Base-by-base conservation (phyloP, 2,797 vertebrate genomes). In the Hypotaenidia okinawae region DNA sequence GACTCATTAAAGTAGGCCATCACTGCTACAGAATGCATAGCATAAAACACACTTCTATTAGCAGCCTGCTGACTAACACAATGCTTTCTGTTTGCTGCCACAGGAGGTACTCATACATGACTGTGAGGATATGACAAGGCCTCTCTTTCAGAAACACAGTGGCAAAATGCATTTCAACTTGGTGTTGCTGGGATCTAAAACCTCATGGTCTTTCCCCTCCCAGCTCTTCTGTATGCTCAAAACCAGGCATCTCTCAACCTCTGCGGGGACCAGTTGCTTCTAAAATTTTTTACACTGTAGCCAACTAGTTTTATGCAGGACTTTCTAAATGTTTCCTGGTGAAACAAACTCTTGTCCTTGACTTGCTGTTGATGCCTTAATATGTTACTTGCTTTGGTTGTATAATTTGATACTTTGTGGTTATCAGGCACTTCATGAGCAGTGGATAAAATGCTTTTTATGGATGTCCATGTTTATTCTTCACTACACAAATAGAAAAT, bases 11-110 rank as follows among this genome's bases (percentile, higher is more conserved):
- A 89, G 45, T n/a, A 62, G 72, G 79, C 80, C 16, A 28, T 57
- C 19, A 4, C 10, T 0, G 67, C 89, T 80, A 6, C 66, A 58
- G 76, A 92, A 49, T 9, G 43, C 2, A 1, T 24, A 63, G 51
- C 66, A 62, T 73, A 62, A 81, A 91, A 61, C 82, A 37, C 4
- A 32, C 80, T 73, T 88, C 83, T 96, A 70, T 93, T 79, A 16
- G 45, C 83, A 82, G 87, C 83, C 89, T 82, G 79, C 91, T 89
- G 90, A 37, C 80, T 59, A 58, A 70, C 89, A 90, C 89, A 92
- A 57, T 57, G 91, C 87, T 78, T 69, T 89, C 86, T 96, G 81
- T 91, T 92, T 92, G 89, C 83, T 90, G 90, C 94, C 76, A 22
- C 27, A 6, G 95, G 91, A 95, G 91, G 80, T 81, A 28, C 80